Percentiles rank a stretch among this genome's conserved stretches.
Conservation (phyloP, 2,888 invertebrate species). For the Notocelia uddmanniana region DNA sequence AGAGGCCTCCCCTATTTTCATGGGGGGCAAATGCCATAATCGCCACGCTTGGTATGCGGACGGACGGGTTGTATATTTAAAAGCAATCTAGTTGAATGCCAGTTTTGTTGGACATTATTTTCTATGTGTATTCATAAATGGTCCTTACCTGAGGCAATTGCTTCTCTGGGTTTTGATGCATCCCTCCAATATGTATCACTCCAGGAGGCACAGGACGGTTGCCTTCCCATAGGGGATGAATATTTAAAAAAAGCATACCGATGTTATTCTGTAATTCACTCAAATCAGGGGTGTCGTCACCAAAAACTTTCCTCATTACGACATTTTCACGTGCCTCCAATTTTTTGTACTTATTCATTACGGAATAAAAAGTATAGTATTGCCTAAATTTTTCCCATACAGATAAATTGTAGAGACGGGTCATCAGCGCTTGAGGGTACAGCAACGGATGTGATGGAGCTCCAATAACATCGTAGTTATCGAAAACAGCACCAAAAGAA, state of each 20-base stretch:
- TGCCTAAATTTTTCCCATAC: constrained; percentile 51
- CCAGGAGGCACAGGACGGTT: constrained; percentile 69
- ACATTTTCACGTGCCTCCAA: constrained; percentile 50
- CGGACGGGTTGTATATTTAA: too few relatives aligned
- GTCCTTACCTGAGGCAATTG: constrained; percentile 62
- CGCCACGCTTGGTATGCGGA: too few relatives aligned
- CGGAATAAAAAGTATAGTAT: constrained; percentile 61
- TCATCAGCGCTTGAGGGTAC: constrained; percentile 34
- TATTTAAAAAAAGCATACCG: constrained; percentile 70
- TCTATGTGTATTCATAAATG: too few relatives aligned
- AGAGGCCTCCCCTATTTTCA: too few relatives aligned
- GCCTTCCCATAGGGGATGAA: constrained; percentile 64
- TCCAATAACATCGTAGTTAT: constrained; percentile 48
- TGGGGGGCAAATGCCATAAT: too few relatives aligned
- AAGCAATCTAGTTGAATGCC: too few relatives aligned
- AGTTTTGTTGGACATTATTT: too few relatives aligned
- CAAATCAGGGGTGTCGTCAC: constrained; percentile 52
- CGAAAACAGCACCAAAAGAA: constrained; percentile 47
- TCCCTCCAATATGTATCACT: constrained; percentile 69
- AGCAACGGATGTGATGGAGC: constrained; percentile 52
- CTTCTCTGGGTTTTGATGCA: constrained; percentile 61
- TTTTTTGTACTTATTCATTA: constrained; percentile 67
- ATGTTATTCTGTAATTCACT: constrained; percentile 57
- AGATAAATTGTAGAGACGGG: constrained; percentile 49
- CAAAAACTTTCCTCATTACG: constrained; percentile 52